phyloP scores from a whole-genome alignment of 2,113 vertebrate genomes.

The Macquaria ambigua region DNA sequence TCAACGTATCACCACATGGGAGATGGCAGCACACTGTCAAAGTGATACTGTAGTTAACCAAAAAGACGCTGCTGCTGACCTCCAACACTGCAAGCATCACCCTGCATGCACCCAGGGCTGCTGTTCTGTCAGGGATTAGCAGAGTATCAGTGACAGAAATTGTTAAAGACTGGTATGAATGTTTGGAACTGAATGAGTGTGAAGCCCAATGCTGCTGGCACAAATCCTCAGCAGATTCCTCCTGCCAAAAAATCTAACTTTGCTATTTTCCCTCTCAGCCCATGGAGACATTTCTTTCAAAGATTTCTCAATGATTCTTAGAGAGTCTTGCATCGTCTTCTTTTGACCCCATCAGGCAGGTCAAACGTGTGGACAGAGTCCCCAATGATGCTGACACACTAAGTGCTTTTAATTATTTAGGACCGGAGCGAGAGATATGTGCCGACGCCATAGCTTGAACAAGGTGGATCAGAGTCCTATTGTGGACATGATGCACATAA shows the following conservation, averaged over 20 bases:
- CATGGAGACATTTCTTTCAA: background rate
- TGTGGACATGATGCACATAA: constrained; percentile 75
- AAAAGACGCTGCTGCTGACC: background rate
- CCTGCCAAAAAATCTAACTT: background rate
- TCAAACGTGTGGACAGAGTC: constrained; percentile 72
- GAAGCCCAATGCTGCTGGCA: constrained; percentile 4
- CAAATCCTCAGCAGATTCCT: background rate
- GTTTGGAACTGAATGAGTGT: constrained; percentile 19
- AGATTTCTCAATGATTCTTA: constrained; percentile 76
- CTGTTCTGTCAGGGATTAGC: constrained; percentile 7
- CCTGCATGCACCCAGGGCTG: background rate
- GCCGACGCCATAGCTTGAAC: constrained; percentile 61
- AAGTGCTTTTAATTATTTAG: constrained; percentile 87
- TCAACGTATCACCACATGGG: background rate
- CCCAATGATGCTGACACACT: constrained; percentile 69
- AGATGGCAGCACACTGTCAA: background rate
- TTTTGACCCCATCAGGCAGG: constrained; percentile 75
- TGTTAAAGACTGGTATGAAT: background rate
- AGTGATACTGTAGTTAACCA: background rate
- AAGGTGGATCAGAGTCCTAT: constrained; percentile 58
- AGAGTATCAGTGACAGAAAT: constrained; percentile 5
- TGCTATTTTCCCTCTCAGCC: constrained; percentile 1
- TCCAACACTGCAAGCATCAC: background rate
- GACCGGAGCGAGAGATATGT: constrained; percentile 50
- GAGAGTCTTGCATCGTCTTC: constrained; percentile 47